A percentile compares a stretch with the other conserved stretches of the same genome.
Conservation (phyloP, 2,797 vertebrate species). For the Myripristis jacobus region DNA sequence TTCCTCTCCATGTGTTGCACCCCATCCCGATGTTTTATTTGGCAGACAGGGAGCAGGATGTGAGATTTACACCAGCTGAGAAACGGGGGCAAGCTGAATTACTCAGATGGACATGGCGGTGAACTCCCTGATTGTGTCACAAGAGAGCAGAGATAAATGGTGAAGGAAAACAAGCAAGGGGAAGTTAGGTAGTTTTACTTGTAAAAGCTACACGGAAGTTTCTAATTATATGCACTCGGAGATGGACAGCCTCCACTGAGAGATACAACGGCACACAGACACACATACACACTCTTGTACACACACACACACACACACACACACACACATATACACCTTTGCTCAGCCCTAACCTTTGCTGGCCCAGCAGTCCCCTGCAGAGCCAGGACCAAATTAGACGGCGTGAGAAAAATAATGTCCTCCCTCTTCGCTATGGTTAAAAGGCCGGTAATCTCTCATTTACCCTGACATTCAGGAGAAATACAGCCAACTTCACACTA, state of each 20-base stretch:
- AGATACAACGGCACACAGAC: slow-evolving; percentile 57
- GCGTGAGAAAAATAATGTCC: slow-evolving; percentile 77
- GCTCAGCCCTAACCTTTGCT: slow-evolving; percentile 57
- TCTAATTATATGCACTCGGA: slow-evolving; percentile 80
- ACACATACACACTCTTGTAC: slow-evolving; percentile 32
- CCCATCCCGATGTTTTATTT: slow-evolving; percentile 67
- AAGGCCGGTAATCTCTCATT: slow-evolving; percentile 84
- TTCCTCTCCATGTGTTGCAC: slow-evolving; percentile 64
- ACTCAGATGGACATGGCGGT: slow-evolving; percentile 66
- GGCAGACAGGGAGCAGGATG: slow-evolving; percentile 73
- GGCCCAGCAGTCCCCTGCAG: slow-evolving; percentile 60
- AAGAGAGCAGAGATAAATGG: slow-evolving; percentile 72
- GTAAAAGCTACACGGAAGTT: slow-evolving; percentile 78
- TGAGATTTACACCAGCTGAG: slow-evolving; percentile 69
- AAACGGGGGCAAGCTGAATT: slow-evolving; percentile 69
- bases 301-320: slow-evolving; percentile 53
- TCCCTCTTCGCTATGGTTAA: slow-evolving; percentile 69
- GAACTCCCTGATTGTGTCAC: slow-evolving; percentile 68
- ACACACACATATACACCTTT: slow-evolving; percentile 12
- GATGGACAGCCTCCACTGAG: slow-evolving; percentile 72
- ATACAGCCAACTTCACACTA: slow-evolving; percentile 71
- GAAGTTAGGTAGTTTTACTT: slow-evolving; percentile 78
- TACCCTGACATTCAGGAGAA: slow-evolving; percentile 79
- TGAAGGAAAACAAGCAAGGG: slow-evolving; percentile 74
- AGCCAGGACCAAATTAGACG: slow-evolving; percentile 86